These are phyloP conservation scores for Ataeniobius toweri DNA, from an alignment of 2,797 vertebrate genomes.

Conservation along the genomic window DNA sequence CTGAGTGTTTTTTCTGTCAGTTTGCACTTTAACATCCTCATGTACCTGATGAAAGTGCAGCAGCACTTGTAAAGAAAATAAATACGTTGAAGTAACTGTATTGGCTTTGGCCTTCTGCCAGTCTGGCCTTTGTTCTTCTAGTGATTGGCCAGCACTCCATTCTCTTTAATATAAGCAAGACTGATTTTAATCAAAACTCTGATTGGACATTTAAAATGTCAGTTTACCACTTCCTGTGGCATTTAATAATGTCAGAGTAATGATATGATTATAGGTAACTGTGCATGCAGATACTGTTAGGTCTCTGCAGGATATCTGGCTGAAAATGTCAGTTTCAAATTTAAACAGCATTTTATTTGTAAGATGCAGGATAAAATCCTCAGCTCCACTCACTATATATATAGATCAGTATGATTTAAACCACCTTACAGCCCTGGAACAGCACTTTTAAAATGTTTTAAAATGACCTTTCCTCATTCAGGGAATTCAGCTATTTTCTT, in stretches of 20 bases:
- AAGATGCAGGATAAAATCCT: neutral
- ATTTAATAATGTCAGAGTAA: constrained; percentile 52
- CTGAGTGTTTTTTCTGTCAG: constrained; percentile 4
- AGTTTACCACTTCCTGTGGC: constrained; percentile 37
- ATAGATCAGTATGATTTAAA: neutral
- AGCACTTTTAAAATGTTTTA: too few relatives aligned
- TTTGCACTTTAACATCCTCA: neutral
- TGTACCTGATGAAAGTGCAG: neutral
- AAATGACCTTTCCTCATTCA: neutral
- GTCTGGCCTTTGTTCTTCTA: constrained; percentile 24
- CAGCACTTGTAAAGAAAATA: constrained; percentile 30
- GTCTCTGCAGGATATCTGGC: constrained; percentile 17
- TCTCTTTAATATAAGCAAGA: constrained; percentile 25
- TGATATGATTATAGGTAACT: constrained; percentile 15
- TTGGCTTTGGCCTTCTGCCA: constrained; percentile 18
- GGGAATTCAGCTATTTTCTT: neutral
- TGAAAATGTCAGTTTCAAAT: constrained; percentile 40
- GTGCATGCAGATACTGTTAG: constrained; percentile 7
- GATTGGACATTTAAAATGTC: constrained; percentile 50
- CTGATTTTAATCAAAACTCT: constrained; percentile 30
- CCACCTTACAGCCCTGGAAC: too few relatives aligned
- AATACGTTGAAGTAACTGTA: constrained; percentile 29
- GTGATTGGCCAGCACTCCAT: constrained; percentile 9
- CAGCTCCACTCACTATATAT: too few relatives aligned
- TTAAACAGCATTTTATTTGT: neutral